Conservation (phyloP, 2,888 invertebrate species). For the Thalpophila matura region DNA sequence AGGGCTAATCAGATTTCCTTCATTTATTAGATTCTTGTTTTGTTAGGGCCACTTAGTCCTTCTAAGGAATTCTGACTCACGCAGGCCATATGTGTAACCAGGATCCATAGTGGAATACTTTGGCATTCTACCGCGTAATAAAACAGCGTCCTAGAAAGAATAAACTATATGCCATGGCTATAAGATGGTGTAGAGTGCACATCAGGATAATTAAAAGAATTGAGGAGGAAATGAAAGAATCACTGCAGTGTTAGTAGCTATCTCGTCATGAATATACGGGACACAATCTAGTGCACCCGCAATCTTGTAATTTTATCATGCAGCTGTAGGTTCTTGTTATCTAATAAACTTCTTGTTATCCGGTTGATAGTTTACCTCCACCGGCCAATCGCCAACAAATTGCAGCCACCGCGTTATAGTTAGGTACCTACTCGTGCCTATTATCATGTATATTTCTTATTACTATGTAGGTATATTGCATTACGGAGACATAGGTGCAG, state of each 20-base stretch:
- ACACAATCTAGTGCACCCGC: conserved; percentile 15
- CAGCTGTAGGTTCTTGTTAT: conserved; percentile 42
- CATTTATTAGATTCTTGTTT: conserved; percentile 32
- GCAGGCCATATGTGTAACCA: conserved; percentile 24
- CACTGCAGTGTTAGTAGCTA: background rate
- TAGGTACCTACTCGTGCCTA: conserved; percentile 1
- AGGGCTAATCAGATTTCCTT: conserved; percentile 42
- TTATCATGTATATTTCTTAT: no score
- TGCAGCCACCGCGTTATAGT: conserved; percentile 23
- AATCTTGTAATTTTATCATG: conserved; percentile 26
- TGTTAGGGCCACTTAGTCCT: conserved; percentile 6
- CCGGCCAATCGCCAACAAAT: conserved; percentile 34
- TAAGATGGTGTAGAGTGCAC: background rate
- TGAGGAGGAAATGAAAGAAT: no score
- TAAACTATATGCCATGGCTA: conserved; percentile 6
- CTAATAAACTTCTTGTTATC: conserved; percentile 48
- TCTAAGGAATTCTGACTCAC: conserved; percentile 30
- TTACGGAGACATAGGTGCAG: conserved; percentile 9
- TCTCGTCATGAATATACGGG: conserved; percentile 21
- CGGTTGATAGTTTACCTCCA: conserved; percentile 47
- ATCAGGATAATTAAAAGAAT: conserved; percentile 22
- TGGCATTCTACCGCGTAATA: conserved; percentile 9
- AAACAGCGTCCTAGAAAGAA: conserved; percentile 20
- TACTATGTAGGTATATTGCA: conserved; percentile 13
- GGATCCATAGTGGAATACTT: conserved; percentile 24